Percentiles rank a stretch among this genome's conserved stretches.
Conservation (phyloP, 2,888 invertebrate genomes). For the Troilus luridus region DNA sequence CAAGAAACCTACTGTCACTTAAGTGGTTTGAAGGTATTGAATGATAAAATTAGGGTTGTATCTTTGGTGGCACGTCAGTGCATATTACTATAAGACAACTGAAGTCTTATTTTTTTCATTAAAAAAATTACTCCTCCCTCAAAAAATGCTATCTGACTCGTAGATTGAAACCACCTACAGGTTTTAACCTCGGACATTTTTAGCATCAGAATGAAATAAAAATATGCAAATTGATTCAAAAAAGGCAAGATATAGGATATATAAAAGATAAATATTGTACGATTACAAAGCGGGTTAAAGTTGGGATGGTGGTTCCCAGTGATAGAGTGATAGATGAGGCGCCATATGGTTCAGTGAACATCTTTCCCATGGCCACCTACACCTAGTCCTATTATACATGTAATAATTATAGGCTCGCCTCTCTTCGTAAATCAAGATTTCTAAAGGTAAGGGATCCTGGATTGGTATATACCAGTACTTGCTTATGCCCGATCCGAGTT, state of each 20-base stretch:
- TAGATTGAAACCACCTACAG: not conserved
- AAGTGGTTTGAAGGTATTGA: too few relatives aligned
- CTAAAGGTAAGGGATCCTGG: not conserved
- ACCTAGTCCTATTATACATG: slow-evolving; percentile 8
- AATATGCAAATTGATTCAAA: not conserved
- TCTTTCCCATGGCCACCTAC: slow-evolving; percentile 55
- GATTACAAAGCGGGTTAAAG: not conserved
- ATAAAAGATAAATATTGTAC: not conserved
- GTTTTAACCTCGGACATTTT: not conserved
- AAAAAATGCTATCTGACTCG: not conserved
- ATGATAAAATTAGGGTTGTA: too few relatives aligned
- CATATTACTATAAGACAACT: too few relatives aligned
- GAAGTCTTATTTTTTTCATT: too few relatives aligned
- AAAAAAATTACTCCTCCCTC: not conserved
- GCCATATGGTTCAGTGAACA: slow-evolving; percentile 8
- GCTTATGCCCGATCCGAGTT: not conserved
- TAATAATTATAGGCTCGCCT: slow-evolving; percentile 45
- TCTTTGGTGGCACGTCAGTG: too few relatives aligned
- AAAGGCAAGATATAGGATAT: not conserved
- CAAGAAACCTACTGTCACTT: too few relatives aligned
- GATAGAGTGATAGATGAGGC: not conserved
- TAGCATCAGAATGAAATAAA: too few relatives aligned
- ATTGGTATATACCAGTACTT: not conserved
- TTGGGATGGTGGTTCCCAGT: not conserved
- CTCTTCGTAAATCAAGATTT: slow-evolving; percentile 20